Evolutionary conservation across 1,140 invertebrate genomes (phyloP).

Genomic region (Leptinotarsa lineolata): DNA sequence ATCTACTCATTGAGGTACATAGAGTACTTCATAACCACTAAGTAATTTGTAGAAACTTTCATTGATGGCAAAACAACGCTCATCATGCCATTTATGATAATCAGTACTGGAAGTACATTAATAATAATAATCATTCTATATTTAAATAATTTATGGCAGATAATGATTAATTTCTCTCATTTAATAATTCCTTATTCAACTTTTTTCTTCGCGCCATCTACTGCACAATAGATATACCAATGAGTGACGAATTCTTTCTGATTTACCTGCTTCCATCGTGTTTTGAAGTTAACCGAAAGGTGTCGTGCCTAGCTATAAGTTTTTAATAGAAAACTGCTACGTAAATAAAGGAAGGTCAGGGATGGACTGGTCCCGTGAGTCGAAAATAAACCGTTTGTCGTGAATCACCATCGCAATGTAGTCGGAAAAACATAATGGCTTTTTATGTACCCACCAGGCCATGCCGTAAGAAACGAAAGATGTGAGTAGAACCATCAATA

Average conservation of each 20-base stretch:
- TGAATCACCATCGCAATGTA: not conserved
- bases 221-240: not conserved
- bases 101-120: too few species aligned
- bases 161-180: too few species aligned
- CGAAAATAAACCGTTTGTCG: not conserved
- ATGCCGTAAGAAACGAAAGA: not conserved
- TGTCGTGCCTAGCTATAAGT: not conserved
- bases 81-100: too few species aligned
- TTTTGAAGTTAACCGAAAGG: not conserved
- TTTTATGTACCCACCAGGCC: not conserved
- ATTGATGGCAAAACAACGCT: too few species aligned
- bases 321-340: not conserved
- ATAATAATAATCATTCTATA: too few species aligned
- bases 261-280: not conserved
- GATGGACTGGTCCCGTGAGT: slow-evolving; percentile 4
- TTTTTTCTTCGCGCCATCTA: not conserved
- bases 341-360: slow-evolving; percentile 2
- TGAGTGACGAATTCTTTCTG: not conserved
- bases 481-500: not conserved
- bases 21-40: too few species aligned
- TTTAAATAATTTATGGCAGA: too few species aligned
- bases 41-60: too few species aligned
- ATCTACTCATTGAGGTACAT: too few species aligned
- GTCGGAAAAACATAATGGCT: slow-evolving; percentile 6
- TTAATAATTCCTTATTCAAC: not conserved